Evolutionary conservation across 2,113 vertebrate species (phyloP).

Genomic region (Ceratotherium simum): DNA sequence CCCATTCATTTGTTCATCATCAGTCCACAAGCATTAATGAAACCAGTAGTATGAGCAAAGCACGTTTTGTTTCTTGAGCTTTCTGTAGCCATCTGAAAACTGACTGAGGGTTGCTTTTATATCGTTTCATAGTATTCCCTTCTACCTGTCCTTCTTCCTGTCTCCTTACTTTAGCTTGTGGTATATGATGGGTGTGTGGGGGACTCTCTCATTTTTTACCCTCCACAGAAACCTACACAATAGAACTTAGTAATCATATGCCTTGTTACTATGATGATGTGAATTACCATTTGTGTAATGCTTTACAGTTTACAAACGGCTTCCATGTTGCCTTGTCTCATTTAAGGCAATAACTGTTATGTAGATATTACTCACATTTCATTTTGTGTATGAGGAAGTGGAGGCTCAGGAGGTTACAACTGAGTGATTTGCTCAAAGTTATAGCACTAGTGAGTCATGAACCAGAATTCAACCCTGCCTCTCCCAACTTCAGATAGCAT

Average conservation of each 20-base stretch:
- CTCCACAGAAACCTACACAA: background rate
- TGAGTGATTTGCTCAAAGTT: conserved; percentile 1
- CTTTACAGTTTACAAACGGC: background rate
- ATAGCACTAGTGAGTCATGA: background rate
- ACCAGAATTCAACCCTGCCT: background rate
- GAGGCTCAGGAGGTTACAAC: background rate
- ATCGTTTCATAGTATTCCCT: background rate
- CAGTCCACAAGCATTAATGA: background rate
- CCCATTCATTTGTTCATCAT: background rate
- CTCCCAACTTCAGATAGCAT: background rate
- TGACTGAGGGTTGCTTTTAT: background rate
- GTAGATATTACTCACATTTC: background rate
- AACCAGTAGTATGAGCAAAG: background rate
- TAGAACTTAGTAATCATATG: background rate
- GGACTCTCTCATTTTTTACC: background rate
- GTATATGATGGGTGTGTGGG: background rate
- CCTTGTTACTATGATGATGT: background rate
- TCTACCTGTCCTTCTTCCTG: background rate
- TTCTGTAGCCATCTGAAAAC: background rate
- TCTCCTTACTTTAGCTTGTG: background rate
- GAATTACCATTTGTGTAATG: background rate
- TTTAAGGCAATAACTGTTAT: background rate
- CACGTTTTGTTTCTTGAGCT: background rate
- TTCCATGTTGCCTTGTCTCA: background rate
- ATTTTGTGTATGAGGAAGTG: background rate